phyloP scores from a whole-genome alignment of 2,888 invertebrate genomes.

The Dorcus parallelipipedus region DNA sequence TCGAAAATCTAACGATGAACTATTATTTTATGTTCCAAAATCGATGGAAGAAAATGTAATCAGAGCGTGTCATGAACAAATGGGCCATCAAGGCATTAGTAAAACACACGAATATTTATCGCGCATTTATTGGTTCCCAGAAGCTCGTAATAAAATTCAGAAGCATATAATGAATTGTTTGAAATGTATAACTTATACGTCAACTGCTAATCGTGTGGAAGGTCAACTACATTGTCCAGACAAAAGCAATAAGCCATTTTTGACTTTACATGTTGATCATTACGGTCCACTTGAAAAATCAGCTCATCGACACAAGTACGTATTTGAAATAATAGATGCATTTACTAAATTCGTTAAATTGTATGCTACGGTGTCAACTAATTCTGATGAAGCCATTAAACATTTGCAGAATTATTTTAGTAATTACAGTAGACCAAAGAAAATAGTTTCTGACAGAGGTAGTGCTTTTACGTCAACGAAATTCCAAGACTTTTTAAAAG shows the following conservation, averaged over 20 bases:
- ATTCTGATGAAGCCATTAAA: neutral
- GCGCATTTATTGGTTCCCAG: conserved; percentile 36
- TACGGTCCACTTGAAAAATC: conserved; percentile 27
- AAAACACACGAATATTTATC: conserved; percentile 30
- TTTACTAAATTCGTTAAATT: conserved; percentile 2
- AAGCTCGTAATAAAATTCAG: conserved; percentile 28
- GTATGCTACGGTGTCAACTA: neutral
- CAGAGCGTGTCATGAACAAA: conserved; percentile 28
- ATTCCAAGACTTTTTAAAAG: neutral
- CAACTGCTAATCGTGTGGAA: conserved; percentile 26
- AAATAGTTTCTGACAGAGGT: conserved; percentile 4
- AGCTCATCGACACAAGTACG: conserved; percentile 1
- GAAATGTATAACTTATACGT: conserved; percentile 30
- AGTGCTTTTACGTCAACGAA: conserved; percentile 1
- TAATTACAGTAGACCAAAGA: neutral
- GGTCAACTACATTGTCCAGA: conserved; percentile 30
- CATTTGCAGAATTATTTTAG: conserved; percentile 1
- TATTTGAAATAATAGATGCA: neutral
- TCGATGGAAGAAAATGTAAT: conserved; percentile 28
- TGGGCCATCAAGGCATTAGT: conserved; percentile 35
- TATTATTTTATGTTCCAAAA: conserved; percentile 26
- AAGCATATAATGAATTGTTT: conserved; percentile 32
- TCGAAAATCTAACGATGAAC: conserved; percentile 8
- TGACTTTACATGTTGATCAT: conserved; percentile 33
- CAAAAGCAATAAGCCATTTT: conserved; percentile 30